phyloP scores from a whole-genome alignment of 2,888 invertebrate species.

The Nemotelus pantherinus region DNA sequence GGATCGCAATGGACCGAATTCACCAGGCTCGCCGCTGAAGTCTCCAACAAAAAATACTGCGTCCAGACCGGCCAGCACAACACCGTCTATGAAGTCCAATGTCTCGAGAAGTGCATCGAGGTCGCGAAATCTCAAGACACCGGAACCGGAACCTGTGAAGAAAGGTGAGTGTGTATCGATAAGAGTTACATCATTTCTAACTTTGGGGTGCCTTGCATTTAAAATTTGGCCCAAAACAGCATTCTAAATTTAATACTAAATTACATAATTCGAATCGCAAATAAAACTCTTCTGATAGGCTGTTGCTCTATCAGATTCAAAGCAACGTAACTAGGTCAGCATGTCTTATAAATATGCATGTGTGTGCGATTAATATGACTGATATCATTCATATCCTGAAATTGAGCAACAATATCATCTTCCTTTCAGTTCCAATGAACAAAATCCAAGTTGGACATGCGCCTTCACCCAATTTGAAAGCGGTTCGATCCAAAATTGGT shows the following conservation, averaged over 20 bases:
- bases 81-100: slow-evolving; percentile 64
- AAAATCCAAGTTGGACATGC: slow-evolving; percentile 91
- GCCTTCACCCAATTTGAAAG: slow-evolving; percentile 91
- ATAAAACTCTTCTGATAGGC: too few relatives aligned
- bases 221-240: slow-evolving; percentile 4
- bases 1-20: slow-evolving; percentile 74
- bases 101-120: slow-evolving; percentile 64
- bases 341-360: too few relatives aligned
- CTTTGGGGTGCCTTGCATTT: background rate
- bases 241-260: background rate
- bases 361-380: too few relatives aligned
- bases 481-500: slow-evolving; percentile 91
- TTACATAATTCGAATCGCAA: too few relatives aligned
- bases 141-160: slow-evolving; percentile 75
- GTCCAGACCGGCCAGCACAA: slow-evolving; percentile 65
- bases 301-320: too few relatives aligned
- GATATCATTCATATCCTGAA: too few relatives aligned
- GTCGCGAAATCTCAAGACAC: slow-evolving; percentile 72
- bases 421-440: slow-evolving; percentile 82
- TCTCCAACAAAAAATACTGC: slow-evolving; percentile 66
- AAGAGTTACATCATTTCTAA: too few relatives aligned
- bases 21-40: slow-evolving; percentile 78
- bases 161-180: slow-evolving; percentile 71
- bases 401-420: too few relatives aligned
- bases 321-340: too few relatives aligned